A percentile compares a stretch with the other conserved stretches of the same genome.
These are phyloP conservation scores for Podotricha telesiphe DNA, from an alignment of 2,888 invertebrate species.

Conservation along the genomic window DNA sequence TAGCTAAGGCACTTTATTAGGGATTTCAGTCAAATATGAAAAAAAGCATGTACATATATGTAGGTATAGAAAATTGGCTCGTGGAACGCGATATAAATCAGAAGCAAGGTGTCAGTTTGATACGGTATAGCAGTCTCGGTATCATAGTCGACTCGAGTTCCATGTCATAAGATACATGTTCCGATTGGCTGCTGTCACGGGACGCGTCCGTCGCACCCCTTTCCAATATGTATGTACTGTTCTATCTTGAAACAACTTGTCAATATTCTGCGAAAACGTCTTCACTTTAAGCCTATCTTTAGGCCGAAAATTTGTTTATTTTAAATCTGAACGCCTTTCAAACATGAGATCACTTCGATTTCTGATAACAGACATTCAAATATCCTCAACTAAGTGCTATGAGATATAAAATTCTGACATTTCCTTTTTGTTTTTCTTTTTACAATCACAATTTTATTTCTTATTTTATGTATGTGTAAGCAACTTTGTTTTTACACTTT, in stretches of 20 bases:
- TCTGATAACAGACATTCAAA: conserved; percentile 6
- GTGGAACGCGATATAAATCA: conserved; percentile 23
- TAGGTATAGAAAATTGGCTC: conserved; percentile 16
- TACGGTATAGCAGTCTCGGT: conserved; percentile 44
- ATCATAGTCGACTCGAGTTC: conserved; percentile 62
- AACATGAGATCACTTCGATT: conserved; percentile 20
- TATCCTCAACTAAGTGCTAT: conserved; percentile 12
- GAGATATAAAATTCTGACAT: conserved; percentile 13
- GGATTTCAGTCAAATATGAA: neutral
- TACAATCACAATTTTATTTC: neutral
- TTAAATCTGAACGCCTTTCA: conserved; percentile 27
- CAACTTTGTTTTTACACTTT: neutral
- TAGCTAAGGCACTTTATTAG: no score
- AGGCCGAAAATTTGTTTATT: conserved; percentile 30
- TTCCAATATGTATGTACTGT: conserved; percentile 18
- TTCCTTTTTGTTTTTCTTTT: conserved; percentile 9
- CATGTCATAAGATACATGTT: conserved; percentile 61
- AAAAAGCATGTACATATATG: neutral
- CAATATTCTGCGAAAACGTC: no score
- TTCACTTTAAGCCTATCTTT: conserved; percentile 29
- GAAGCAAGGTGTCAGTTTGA: conserved; percentile 34
- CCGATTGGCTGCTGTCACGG: conserved; percentile 54
- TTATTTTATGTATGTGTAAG: neutral
- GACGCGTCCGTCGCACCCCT: conserved; percentile 47
- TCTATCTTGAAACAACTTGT: conserved; percentile 29